Conservation (phyloP, 2,113 vertebrate species). For the Copsychus sechellarum region DNA sequence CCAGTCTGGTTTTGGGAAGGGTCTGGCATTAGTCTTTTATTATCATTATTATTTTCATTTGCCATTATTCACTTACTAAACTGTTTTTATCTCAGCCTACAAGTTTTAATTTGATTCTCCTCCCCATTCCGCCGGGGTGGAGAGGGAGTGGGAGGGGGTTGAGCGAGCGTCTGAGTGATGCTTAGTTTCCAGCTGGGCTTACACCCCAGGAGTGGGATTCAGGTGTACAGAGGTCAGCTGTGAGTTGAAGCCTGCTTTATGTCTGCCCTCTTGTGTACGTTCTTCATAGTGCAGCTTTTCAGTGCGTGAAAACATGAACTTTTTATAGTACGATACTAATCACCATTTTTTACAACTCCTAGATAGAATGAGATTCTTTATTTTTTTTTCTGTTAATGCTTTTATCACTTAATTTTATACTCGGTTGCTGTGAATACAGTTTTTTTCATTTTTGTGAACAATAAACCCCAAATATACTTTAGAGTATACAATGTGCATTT, state of each 20-base stretch:
- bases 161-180: accelerated
- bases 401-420: not conserved
- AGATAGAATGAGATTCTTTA: not conserved
- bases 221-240: not conserved
- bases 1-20: not conserved
- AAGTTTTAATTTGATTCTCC: not conserved
- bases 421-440: not conserved
- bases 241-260: not conserved
- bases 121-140: not conserved
- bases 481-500: not conserved
- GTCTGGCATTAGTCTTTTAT: not conserved
- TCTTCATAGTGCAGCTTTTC: not conserved
- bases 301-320: not conserved
- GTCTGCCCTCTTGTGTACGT: conserved; percentile 21
- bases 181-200: not conserved
- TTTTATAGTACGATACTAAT: not conserved
- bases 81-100: not conserved
- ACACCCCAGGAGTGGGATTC: not conserved
- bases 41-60: not conserved
- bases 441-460: not conserved
- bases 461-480: not conserved
- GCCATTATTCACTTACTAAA: not conserved
- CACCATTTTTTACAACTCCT: not conserved
- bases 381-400: not conserved
- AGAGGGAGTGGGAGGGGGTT: not conserved